Evolutionary conservation across 2,797 vertebrate genomes (phyloP).

Genomic region (Sandelia bainsii): DNA sequence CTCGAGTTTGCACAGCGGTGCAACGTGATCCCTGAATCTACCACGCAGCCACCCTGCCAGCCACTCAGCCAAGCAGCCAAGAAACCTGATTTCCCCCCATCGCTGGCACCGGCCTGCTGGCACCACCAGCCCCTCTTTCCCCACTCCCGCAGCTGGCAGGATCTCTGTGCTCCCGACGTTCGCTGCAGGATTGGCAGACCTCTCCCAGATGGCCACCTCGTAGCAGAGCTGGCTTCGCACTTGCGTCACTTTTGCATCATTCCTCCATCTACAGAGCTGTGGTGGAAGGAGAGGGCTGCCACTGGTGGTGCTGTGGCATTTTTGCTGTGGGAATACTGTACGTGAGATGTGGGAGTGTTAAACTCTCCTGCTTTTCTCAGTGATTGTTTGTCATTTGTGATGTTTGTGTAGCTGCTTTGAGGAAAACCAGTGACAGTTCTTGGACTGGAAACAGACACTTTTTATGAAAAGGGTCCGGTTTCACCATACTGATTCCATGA

Average conservation of each 20-base stretch:
- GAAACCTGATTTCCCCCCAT: slow-evolving; percentile 60
- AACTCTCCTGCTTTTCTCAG: slow-evolving; percentile 40
- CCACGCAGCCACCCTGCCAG: slow-evolving; percentile 55
- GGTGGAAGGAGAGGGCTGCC: slow-evolving; percentile 28
- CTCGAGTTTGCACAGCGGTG: slow-evolving; percentile 69
- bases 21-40: slow-evolving; percentile 64
- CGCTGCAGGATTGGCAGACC: slow-evolving; percentile 61
- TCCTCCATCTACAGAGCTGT: slow-evolving; percentile 24
- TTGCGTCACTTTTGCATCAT: slow-evolving; percentile 66
- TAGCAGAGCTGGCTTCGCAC: slow-evolving; percentile 56
- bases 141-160: slow-evolving; percentile 67
- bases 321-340: slow-evolving; percentile 25
- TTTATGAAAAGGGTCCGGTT: not conserved
- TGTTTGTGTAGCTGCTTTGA: slow-evolving; percentile 32
- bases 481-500: not conserved
- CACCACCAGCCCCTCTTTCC: slow-evolving; percentile 33
- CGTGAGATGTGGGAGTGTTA: slow-evolving; percentile 50
- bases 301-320: slow-evolving; percentile 22
- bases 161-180: slow-evolving; percentile 59
- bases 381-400: slow-evolving; percentile 14
- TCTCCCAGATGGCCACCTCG: slow-evolving; percentile 68
- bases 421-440: slow-evolving; percentile 22
- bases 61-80: slow-evolving; percentile 50
- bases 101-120: slow-evolving; percentile 60
- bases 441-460: slow-evolving; percentile 11